Conservation (phyloP, 2,797 vertebrate species). For the Meriones psammophilus region DNA sequence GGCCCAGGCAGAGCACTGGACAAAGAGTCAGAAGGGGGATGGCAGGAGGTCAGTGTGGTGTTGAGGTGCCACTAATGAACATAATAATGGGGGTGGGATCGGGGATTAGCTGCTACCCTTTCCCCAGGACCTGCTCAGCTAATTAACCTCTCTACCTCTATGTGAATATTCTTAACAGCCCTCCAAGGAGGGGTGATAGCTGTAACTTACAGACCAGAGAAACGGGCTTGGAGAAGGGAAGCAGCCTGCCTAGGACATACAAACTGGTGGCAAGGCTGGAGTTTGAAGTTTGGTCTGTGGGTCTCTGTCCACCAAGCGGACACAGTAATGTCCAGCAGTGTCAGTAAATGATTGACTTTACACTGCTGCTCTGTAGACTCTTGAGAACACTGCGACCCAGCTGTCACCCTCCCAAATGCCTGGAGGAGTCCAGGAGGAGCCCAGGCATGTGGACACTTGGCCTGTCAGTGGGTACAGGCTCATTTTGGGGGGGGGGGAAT, state of each 20-base stretch:
- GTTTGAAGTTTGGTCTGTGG: background rate
- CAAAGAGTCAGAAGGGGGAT: slow-evolving; percentile 96
- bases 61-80: background rate
- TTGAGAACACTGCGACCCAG: background rate
- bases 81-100: too few species aligned
- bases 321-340: too few species aligned
- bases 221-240: background rate
- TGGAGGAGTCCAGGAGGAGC: background rate
- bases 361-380: background rate
- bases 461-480: background rate
- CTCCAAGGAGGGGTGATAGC: background rate
- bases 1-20: slow-evolving; percentile 97
- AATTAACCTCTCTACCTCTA: background rate
- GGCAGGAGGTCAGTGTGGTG: slow-evolving; percentile 87
- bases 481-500: too few species aligned
- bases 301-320: background rate
- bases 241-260: background rate
- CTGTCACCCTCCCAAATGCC: background rate
- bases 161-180: background rate
- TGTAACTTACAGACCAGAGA: slow-evolving; percentile 5
- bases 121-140: background rate
- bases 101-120: background rate
- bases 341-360: background rate
- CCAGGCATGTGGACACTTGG: slow-evolving; percentile 14
- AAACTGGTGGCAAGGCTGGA: background rate